A percentile compares a stretch with the other conserved stretches of the same genome.
These are phyloP conservation scores for Diarsia mendica DNA, from an alignment of 2,888 invertebrate genomes.

Conservation along the genomic window DNA sequence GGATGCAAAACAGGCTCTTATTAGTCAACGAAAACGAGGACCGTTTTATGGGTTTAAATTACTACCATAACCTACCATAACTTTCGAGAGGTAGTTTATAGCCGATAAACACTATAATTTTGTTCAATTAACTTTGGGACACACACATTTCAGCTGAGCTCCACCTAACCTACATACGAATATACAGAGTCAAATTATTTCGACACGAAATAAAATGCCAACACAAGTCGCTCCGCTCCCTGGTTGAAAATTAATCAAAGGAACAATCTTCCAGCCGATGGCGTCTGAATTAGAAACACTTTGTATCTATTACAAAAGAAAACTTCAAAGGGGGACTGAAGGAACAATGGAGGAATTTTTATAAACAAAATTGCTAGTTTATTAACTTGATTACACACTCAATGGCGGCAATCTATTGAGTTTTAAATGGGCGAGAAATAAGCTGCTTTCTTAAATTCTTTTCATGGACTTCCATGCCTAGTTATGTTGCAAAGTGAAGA, in stretches of 20 bases:
- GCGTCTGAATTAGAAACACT: slow-evolving; percentile 76
- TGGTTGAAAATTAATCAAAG: slow-evolving; percentile 77
- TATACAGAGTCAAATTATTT: slow-evolving; percentile 37
- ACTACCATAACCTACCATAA: slow-evolving; percentile 11
- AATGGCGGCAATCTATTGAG: slow-evolving; percentile 44
- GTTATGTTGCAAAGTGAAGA: not conserved
- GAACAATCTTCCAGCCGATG: slow-evolving; percentile 77
- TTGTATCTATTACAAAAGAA: slow-evolving; percentile 77
- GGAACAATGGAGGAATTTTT: slow-evolving; percentile 62
- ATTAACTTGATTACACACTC: slow-evolving; percentile 64
- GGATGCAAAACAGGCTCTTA: slow-evolving; percentile 1
- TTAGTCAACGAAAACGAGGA: not conserved
- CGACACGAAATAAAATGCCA: slow-evolving; percentile 55
- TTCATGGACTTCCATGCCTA: not conserved
- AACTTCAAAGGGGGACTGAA: slow-evolving; percentile 69
- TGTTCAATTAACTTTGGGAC: not conserved
- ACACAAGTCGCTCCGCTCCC: slow-evolving; percentile 45
- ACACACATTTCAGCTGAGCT: not conserved
- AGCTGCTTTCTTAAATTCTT: slow-evolving; percentile 22
- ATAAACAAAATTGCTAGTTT: slow-evolving; percentile 68
- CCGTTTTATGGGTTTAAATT: slow-evolving; percentile 21
- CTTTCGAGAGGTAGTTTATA: not conserved
- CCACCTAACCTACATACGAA: slow-evolving; percentile 3
- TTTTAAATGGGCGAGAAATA: slow-evolving; percentile 35
- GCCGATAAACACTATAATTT: slow-evolving; percentile 7